A percentile compares a stretch with the other conserved stretches of the same genome.
Evolutionary conservation across 1,140 invertebrate genomes (phyloP).

Genomic region (Pseudomyrmex concolor): DNA sequence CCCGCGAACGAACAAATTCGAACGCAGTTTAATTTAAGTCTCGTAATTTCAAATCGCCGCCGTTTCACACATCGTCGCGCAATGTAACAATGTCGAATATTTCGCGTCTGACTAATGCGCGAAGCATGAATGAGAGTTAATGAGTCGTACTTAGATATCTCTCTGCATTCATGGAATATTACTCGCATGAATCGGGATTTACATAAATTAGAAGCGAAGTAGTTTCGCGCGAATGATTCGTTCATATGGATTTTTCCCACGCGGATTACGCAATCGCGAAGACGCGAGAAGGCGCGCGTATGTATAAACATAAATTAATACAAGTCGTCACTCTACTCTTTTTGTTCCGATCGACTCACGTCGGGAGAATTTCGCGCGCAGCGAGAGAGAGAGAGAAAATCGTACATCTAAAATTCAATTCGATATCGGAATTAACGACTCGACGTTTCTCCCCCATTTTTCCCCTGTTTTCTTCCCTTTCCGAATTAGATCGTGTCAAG

Average conservation of each 20-base stretch:
- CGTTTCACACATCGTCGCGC: neutral
- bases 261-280: neutral
- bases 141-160: too few species aligned
- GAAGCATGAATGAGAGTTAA: too few species aligned
- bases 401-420: constrained; percentile 66
- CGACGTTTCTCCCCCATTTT: constrained; percentile 61
- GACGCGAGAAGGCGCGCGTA: neutral
- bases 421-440: constrained; percentile 66
- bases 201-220: constrained; percentile 9
- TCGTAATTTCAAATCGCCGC: neutral
- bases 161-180: neutral
- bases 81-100: neutral
- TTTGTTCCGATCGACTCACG: constrained; percentile 35
- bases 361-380: constrained; percentile 30
- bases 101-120: too few species aligned
- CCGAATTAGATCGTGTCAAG: constrained; percentile 54
- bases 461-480: constrained; percentile 38
- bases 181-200: neutral
- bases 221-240: constrained; percentile 6
- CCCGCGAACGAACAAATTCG: neutral
- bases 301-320: constrained; percentile 38
- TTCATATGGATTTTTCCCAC: neutral
- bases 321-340: neutral
- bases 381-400: constrained; percentile 42
- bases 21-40: neutral